Evolutionary conservation across 2,797 vertebrate genomes (phyloP), one percentile per base, ranked within the genome.

Genomic region (Discoglossus pictus): DNA sequence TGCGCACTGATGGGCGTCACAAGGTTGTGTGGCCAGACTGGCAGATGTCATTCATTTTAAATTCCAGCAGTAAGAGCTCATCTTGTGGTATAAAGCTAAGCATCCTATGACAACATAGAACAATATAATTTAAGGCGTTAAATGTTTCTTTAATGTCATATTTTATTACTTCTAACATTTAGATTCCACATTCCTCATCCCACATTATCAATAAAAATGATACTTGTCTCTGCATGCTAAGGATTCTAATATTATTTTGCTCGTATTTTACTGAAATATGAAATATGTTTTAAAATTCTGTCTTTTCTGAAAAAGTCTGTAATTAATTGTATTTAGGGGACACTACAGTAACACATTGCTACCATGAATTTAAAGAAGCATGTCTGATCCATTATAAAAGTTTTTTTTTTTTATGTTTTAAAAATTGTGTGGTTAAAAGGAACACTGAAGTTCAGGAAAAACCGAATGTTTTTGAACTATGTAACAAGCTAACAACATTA

Each of bases 11-110:
- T 50, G 67, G 67, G 67, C 60, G 67, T 70, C 59, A 70, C 62
- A 38, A 35, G 63, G 63, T 63, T 63, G 35, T 56, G 60, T 13
- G 60, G 67, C 67, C 67, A 70, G 54, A 23, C 51, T 56, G 59
- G 54, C 59, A 70, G 59, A 70, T 58, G 59, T 69, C 47, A 69
- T 70, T 63, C 46, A 70, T 70, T 63, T 56, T 55, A 70, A 48
- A n/a, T n/a, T 23, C 43, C 12, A 50, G 60, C 67, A 48, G 42
- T 70, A 60, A 60, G 67, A 61, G 51, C 60, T 70, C 67, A 70
- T 70, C 67, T 35, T 70, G 51, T 50, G 51, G 61, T 16, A 36
- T 25, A 56, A 46, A 50, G 54, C 17, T 27, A 53, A 55, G 59
- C 42, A 23, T 34, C 48, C 38, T 16, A 39, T 50, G 44, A 40